phyloP scores from a whole-genome alignment of 2,113 vertebrate genomes.

The Arenaria interpres region DNA sequence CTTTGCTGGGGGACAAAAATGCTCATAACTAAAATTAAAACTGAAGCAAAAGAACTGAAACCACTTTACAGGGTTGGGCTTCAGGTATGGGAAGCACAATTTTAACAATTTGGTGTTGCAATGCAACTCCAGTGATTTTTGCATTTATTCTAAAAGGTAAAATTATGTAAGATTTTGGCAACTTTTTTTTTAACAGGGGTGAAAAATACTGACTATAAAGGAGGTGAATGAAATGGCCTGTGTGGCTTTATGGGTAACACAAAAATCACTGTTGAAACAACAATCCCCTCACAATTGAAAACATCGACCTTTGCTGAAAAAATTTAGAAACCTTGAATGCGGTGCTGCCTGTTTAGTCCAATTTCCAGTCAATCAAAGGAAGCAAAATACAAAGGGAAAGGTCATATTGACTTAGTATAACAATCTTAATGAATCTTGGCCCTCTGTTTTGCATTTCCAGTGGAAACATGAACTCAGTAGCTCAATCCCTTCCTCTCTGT shows the following conservation, averaged over 20 bases:
- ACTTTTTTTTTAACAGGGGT: background rate
- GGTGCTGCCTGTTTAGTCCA: background rate
- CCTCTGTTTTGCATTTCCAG: background rate
- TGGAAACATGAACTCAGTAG: background rate
- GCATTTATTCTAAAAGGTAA: background rate
- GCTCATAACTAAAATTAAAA: background rate
- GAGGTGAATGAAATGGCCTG: background rate
- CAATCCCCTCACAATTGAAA: background rate
- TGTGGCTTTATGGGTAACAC: background rate
- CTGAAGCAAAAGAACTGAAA: background rate
- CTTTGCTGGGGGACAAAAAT: background rate
- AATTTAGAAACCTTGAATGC: background rate
- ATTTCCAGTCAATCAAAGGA: constrained; percentile 44
- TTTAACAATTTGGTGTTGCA: background rate
- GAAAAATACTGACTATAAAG: background rate
- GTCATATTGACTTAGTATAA: background rate
- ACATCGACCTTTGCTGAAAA: background rate
- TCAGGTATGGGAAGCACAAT: background rate
- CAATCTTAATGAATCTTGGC: background rate
- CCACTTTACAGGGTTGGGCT: background rate
- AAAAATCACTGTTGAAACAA: constrained; percentile 6
- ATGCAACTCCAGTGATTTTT: background rate
- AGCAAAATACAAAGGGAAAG: constrained; percentile 37
- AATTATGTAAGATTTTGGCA: background rate
- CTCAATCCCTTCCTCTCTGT: background rate